Percentiles rank a stretch among this genome's conserved stretches.
These are phyloP conservation scores for Helicoverpa armigera DNA, from an alignment of 1,140 invertebrate species.

Conservation along the genomic window DNA sequence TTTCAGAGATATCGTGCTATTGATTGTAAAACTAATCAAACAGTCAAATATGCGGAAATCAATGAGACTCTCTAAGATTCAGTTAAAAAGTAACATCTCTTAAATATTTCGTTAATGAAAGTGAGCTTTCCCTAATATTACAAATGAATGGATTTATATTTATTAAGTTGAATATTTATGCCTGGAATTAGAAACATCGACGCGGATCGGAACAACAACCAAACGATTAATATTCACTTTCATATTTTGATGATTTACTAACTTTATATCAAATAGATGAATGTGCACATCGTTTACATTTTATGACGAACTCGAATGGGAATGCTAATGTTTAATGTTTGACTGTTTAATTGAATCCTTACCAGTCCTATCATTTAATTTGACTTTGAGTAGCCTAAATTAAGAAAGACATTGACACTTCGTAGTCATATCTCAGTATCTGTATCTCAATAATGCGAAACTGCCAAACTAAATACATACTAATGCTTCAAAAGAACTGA, in stretches of 20 bases:
- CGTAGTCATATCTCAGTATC: no score
- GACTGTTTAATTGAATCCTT: background rate
- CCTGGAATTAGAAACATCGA: constrained; percentile 25
- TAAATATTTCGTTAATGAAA: constrained; percentile 67
- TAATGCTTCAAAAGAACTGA: constrained; percentile 7
- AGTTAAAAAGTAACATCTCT: constrained; percentile 46
- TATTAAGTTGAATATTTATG: constrained; percentile 54
- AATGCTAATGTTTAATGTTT: background rate
- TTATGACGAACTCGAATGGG: background rate
- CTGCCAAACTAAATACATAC: constrained; percentile 8
- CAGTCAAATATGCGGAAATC: no score
- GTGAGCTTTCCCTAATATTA: constrained; percentile 52
- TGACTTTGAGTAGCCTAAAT: background rate
- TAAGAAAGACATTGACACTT: background rate
- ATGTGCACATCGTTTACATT: background rate
- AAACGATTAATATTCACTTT: constrained; percentile 44
- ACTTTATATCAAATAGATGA: constrained; percentile 9
- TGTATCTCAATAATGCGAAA: background rate
- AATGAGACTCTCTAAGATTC: no score
- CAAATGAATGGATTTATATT: constrained; percentile 2
- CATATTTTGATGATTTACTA: constrained; percentile 37
- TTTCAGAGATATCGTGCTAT: no score
- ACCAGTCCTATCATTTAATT: background rate
- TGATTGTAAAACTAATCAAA: no score
- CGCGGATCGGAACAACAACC: constrained; percentile 25